Base-by-base conservation (phyloP, 92 coral and sea anemone species). In the Bergia puertoricense region DNA sequence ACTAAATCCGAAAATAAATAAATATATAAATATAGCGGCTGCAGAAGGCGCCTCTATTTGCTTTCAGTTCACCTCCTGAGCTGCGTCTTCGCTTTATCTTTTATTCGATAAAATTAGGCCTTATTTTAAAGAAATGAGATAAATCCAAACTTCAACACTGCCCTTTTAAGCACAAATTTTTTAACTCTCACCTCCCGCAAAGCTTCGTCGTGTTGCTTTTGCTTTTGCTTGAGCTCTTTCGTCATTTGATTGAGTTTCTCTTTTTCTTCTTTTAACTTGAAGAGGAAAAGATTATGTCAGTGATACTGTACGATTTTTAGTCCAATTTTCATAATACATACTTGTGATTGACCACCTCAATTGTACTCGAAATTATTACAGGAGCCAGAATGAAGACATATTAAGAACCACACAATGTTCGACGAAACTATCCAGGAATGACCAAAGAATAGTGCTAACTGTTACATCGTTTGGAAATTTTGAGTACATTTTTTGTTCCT, bases 261-360 rank as follows among this genome's bases (percentile, higher is more conserved):
- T 66, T 91, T 90, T 85, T 93, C 94, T 65, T 97, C 99, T 90
- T 95, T 93, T n/a, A 97, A 86, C 99, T 97, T 38, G 85, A 92
- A 79, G 5, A 43, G 22, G 45, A 80, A 42, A 79, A n/a, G 40
- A 71, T 1, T 42, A 30, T 42, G 30, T 43, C 66, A 69, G 50
- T 5, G 6, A 43, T 20, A 56, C 39, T 41, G n/a, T 56, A 57
- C 36, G 8, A 15, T 3, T 0, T 73, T 73, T 10, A 18, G 5
- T n/a, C 41, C 18, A 73, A 6, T 30, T 62, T 18, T 20, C 2
- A 1, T 0, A 62, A 18, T 18, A 62, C 8, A 62, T 22, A 18
- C 30, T 62, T 23, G 6, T 62, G n/a, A 18, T 0, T 18, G 5
- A 62, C 11, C 6, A 62, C 11, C 6, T 62, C 6, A 62, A 2